Percentiles rank a stretch among this genome's conserved stretches.
phyloP scores from a whole-genome alignment of 2,797 vertebrate genomes.

The Oreonectes daqikongensis region DNA sequence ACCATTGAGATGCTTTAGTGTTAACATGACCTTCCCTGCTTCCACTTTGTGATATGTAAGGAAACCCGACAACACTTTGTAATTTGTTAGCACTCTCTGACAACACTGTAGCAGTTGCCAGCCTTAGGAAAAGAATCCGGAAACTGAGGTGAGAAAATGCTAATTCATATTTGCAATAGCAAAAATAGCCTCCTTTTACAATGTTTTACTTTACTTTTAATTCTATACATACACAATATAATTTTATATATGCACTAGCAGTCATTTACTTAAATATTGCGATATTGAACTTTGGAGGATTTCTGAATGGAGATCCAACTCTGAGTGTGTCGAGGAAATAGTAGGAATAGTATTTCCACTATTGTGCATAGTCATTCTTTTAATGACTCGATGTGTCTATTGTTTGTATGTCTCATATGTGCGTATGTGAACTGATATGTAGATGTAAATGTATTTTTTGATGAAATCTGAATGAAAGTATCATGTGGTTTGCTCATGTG shows the following conservation, averaged over 20 bases:
- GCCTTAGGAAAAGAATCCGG: conserved; percentile 33
- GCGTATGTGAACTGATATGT: not conserved
- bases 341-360: not conserved
- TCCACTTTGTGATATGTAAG: conserved; percentile 45
- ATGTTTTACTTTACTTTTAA: not conserved
- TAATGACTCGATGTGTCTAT: not conserved
- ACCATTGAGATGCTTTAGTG: conserved; percentile 40
- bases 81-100: conserved; percentile 35
- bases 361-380: not conserved
- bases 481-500: too few relatives aligned
- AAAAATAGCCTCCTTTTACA: not conserved
- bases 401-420: not conserved
- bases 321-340: not conserved
- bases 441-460: not conserved
- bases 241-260: not conserved
- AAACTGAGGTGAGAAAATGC: conserved; percentile 63
- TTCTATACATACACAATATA: too few relatives aligned
- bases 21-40: conserved; percentile 50
- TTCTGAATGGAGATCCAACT: not conserved
- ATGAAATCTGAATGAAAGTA: too few relatives aligned
- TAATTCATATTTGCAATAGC: not conserved
- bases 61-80: conserved; percentile 37
- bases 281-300: not conserved
- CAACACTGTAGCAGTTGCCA: conserved; percentile 30
- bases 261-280: not conserved